Conservation (phyloP, 2,797 vertebrate genomes). For the Ceryle rudis region DNA sequence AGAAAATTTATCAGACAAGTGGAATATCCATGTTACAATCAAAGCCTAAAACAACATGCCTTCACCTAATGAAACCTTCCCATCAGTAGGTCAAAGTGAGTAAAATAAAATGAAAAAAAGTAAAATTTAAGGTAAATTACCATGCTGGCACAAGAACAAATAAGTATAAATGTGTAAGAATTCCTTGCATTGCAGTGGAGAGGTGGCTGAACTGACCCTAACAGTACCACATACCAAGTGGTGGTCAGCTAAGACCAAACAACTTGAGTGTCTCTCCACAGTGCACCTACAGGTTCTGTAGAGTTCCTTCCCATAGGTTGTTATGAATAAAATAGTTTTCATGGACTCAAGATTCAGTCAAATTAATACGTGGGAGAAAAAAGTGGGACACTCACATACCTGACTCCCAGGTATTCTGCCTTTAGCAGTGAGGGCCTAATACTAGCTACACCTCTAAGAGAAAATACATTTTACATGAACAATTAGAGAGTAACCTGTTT, state of each 20-base stretch:
- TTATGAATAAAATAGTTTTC: neutral
- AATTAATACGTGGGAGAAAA: neutral
- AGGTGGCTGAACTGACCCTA: neutral
- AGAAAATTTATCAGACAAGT: neutral
- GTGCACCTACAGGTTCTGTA: neutral
- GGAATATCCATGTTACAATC: neutral
- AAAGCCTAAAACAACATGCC: neutral
- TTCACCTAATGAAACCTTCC: neutral
- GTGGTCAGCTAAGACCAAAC: neutral
- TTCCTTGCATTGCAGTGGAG: neutral
- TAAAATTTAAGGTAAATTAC: neutral
- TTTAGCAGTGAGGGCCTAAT: neutral
- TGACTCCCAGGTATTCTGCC: neutral
- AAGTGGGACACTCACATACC: too few relatives aligned
- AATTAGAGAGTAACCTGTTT: neutral
- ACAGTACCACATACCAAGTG: neutral
- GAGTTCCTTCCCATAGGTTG: neutral
- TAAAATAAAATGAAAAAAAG: neutral
- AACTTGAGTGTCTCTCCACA: neutral
- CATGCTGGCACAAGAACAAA: neutral
- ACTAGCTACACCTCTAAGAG: neutral
- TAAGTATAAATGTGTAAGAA: neutral
- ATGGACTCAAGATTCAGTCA: neutral
- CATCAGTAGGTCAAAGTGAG: neutral
- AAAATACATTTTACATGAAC: neutral